Evolutionary conservation across 2,797 vertebrate genomes (phyloP).

Genomic region (Tympanoctomys barrerae): DNA sequence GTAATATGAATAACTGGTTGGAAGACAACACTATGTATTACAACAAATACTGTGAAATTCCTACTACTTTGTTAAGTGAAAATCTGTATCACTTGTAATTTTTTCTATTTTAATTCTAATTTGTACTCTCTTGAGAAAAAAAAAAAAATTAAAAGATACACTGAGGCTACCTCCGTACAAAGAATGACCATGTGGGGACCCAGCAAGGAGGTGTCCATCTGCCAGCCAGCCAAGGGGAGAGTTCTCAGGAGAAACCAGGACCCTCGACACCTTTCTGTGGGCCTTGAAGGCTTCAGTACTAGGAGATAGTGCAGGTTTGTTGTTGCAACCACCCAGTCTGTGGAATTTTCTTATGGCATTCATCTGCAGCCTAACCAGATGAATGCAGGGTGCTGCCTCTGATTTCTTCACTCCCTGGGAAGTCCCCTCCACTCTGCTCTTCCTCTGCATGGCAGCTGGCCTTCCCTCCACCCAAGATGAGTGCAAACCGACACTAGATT

Average conservation of each 20-base stretch:
- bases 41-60: too few species aligned
- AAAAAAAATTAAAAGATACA: too few species aligned
- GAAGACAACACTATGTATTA: too few species aligned
- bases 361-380: not conserved
- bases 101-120: too few species aligned
- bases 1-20: too few species aligned
- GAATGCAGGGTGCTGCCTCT: not conserved
- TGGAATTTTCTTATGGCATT: not conserved
- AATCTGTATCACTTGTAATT: too few species aligned
- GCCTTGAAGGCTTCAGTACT: not conserved
- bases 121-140: too few species aligned
- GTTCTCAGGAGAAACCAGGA: not conserved
- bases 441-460: not conserved
- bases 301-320: not conserved
- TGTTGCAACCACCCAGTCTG: not conserved
- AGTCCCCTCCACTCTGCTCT: not conserved
- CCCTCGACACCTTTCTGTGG: not conserved
- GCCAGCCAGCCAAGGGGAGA: not conserved
- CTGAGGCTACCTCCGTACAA: not conserved
- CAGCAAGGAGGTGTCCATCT: not conserved
- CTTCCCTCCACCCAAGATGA: slow-evolving; percentile 22
- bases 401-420: not conserved
- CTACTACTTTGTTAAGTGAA: too few species aligned
- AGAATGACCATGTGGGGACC: not conserved
- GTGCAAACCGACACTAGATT: not conserved